A percentile compares a stretch with the other conserved stretches of the same genome.
phyloP scores from a whole-genome alignment of 2,888 invertebrate species.

The Macropis europaea region DNA sequence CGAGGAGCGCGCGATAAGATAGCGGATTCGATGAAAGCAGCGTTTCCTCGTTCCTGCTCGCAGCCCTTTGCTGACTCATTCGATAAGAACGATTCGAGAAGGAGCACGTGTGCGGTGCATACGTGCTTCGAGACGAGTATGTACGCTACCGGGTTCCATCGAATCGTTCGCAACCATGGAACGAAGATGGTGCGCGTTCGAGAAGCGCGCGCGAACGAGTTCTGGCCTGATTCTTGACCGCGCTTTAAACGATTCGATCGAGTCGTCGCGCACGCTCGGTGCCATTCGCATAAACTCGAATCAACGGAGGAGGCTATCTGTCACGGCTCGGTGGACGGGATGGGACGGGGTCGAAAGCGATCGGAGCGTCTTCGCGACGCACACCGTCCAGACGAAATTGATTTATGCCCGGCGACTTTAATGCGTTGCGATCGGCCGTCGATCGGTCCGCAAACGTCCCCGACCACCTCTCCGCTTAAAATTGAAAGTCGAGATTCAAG shows the following conservation, averaged over 20 bases:
- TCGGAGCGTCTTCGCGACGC: slow-evolving; percentile 36
- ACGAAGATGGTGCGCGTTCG: background rate
- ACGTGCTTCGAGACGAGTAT: background rate
- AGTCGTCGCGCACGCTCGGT: background rate
- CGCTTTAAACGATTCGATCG: slow-evolving; percentile 8
- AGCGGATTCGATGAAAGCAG: slow-evolving; percentile 16
- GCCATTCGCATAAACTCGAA: slow-evolving; percentile 43
- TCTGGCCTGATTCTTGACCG: slow-evolving; percentile 38
- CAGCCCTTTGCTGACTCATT: slow-evolving; percentile 6
- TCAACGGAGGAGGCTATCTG: slow-evolving; percentile 55
- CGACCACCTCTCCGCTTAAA: background rate
- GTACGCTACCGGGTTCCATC: background rate
- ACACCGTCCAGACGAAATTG: slow-evolving; percentile 49
- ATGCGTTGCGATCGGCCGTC: slow-evolving; percentile 15
- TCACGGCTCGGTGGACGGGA: slow-evolving; percentile 57
- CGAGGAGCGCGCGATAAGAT: slow-evolving; percentile 32
- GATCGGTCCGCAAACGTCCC: background rate
- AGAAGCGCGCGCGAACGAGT: slow-evolving; percentile 11
- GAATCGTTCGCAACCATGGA: background rate
- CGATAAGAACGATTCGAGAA: slow-evolving; percentile 2
- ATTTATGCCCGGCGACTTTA: slow-evolving; percentile 50
- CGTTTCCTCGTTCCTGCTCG: slow-evolving; percentile 8
- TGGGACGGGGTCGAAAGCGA: slow-evolving; percentile 46
- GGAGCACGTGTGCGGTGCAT: background rate
- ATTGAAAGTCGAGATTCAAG: too few relatives aligned